phyloP scores from a whole-genome alignment of 2,113 vertebrate species.

The Fregetta grallaria region DNA sequence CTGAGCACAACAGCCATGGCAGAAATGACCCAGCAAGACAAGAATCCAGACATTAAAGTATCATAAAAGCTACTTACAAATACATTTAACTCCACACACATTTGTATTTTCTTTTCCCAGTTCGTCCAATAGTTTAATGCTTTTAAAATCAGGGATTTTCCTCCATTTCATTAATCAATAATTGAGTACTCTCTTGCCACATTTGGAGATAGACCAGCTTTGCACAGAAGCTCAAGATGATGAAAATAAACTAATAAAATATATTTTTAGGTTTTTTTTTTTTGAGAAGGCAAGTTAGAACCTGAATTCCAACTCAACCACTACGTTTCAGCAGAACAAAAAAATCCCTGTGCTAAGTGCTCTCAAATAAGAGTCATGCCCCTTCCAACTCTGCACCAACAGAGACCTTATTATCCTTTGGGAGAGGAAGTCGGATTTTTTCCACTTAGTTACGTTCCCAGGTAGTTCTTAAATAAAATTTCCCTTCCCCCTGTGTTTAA shows the following conservation, averaged over 20 bases:
- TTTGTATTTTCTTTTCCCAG: not conserved
- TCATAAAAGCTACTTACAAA: not conserved
- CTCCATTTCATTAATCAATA: slow-evolving; percentile 19
- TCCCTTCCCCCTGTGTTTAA: slow-evolving; percentile 25
- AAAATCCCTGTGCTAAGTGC: slow-evolving; percentile 32
- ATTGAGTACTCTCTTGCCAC: not conserved
- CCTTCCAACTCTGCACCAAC: slow-evolving; percentile 16
- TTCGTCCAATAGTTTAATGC: not conserved
- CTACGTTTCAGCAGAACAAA: slow-evolving; percentile 50
- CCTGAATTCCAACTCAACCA: slow-evolving; percentile 55
- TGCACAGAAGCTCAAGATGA: slow-evolving; percentile 11
- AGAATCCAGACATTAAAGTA: not conserved
- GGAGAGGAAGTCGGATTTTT: slow-evolving; percentile 47
- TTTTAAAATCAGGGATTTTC: slow-evolving; percentile 26
- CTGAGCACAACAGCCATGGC: not conserved
- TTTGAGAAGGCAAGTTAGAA: slow-evolving; percentile 1
- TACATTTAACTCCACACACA: not conserved
- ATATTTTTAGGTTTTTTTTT: not conserved
- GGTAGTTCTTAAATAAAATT: slow-evolving; percentile 58
- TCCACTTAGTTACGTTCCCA: slow-evolving; percentile 56
- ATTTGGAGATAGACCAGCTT: slow-evolving; percentile 14
- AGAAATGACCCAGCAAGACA: not conserved
- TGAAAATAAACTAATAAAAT: slow-evolving; percentile 31
- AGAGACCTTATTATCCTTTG: slow-evolving; percentile 52
- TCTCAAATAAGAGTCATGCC: slow-evolving; percentile 32